Evolutionary conservation across 2,113 vertebrate genomes (phyloP).

Genomic region (Gobius niger): DNA sequence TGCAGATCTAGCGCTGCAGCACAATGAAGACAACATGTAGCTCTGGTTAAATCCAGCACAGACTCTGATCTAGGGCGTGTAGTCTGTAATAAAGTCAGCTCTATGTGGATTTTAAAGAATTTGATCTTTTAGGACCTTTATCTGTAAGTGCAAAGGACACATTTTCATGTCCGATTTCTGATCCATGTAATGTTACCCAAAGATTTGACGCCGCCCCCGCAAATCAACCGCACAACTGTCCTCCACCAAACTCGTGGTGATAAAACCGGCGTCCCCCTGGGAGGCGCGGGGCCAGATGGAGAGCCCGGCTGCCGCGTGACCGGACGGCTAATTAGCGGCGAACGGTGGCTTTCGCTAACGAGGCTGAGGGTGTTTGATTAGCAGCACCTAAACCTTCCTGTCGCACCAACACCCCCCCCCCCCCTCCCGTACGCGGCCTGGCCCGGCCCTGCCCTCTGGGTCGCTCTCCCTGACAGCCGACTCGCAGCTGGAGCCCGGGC

Average conservation of each 20-base stretch:
- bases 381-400: constrained; percentile 73
- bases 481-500: constrained; percentile 63
- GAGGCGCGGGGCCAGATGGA: constrained; percentile 53
- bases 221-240: constrained; percentile 51
- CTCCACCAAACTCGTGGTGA: constrained; percentile 56
- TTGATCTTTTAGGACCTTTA: too few relatives aligned
- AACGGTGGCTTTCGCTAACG: constrained; percentile 59
- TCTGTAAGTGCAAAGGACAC: too few relatives aligned
- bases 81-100: too few relatives aligned
- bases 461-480: constrained; percentile 50
- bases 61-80: too few relatives aligned
- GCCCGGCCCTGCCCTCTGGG: constrained; percentile 48
- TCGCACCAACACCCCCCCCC: background rate
- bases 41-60: too few relatives aligned
- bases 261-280: constrained; percentile 43
- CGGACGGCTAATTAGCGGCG: constrained; percentile 69
- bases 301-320: constrained; percentile 59
- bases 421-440: constrained; percentile 7
- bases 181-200: constrained; percentile 19
- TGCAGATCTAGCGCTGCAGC: too few relatives aligned
- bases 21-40: too few relatives aligned
- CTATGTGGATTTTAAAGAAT: too few relatives aligned
- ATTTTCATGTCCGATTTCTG: background rate
- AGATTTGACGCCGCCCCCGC: constrained; percentile 10
- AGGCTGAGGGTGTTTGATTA: constrained; percentile 71